These are phyloP conservation scores for Rhinichthys osculus DNA, from an alignment of 2,797 vertebrate species.

Conservation along the genomic window DNA sequence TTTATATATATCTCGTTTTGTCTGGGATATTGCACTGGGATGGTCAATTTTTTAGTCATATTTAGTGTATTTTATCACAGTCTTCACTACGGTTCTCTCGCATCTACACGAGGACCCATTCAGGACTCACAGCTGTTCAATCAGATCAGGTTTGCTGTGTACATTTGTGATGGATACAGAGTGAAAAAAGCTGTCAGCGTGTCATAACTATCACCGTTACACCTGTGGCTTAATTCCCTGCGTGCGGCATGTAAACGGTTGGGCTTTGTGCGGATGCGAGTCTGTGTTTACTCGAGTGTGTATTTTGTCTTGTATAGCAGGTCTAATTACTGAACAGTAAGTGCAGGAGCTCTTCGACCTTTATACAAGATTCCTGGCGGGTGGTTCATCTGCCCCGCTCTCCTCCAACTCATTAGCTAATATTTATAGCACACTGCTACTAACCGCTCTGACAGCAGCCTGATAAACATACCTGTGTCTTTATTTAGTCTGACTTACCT, in stretches of 20 bases:
- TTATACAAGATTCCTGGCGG: background rate
- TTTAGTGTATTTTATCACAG: background rate
- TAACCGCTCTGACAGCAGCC: slow-evolving; percentile 61
- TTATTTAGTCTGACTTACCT: slow-evolving; percentile 23
- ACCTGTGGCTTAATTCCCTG: slow-evolving; percentile 2
- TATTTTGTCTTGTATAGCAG: slow-evolving; percentile 44
- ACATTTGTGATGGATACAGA: background rate
- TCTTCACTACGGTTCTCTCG: background rate
- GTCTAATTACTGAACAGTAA: slow-evolving; percentile 54
- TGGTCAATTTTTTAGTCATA: no score
- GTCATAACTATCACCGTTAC: background rate
- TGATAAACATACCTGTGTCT: slow-evolving; percentile 60
- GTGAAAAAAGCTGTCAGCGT: background rate
- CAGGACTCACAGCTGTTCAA: background rate
- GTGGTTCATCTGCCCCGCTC: background rate
- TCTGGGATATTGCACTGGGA: no score
- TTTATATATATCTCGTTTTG: background rate
- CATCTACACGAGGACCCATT: background rate
- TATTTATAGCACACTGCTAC: slow-evolving; percentile 64
- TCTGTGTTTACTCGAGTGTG: slow-evolving; percentile 17
- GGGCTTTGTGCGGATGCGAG: background rate
- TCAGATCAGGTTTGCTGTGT: background rate
- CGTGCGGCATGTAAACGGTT: background rate
- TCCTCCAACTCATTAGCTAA: slow-evolving; percentile 49
- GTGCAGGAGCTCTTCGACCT: slow-evolving; percentile 49